Percentiles rank a stretch among this genome's conserved stretches.
Evolutionary conservation across 2,797 vertebrate genomes (phyloP).

Genomic region (Rhinophrynus dorsalis): DNA sequence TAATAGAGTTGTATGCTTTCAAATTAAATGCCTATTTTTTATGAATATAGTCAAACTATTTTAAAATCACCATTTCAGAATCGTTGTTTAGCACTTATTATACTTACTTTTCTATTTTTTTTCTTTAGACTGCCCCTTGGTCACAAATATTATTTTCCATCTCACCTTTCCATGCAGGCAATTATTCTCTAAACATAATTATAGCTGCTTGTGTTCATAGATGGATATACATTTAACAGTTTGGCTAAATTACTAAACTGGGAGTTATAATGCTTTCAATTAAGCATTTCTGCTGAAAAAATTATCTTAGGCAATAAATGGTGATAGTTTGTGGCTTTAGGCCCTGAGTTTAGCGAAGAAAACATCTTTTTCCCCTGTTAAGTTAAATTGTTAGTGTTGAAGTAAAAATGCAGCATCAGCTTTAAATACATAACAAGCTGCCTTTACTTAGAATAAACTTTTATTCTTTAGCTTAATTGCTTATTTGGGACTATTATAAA

Average conservation of each 20-base stretch:
- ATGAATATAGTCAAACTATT: slow-evolving; percentile 41
- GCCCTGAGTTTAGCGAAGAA: slow-evolving; percentile 59
- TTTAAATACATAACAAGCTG: slow-evolving; percentile 66
- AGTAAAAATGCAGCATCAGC: slow-evolving; percentile 65
- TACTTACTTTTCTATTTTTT: slow-evolving; percentile 21
- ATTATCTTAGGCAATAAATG: slow-evolving; percentile 59
- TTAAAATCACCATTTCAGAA: slow-evolving; percentile 50
- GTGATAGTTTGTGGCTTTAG: slow-evolving; percentile 60
- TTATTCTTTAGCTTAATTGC: slow-evolving; percentile 70
- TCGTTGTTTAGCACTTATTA: slow-evolving; percentile 21
- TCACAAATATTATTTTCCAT: slow-evolving; percentile 33
- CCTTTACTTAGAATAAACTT: slow-evolving; percentile 68
- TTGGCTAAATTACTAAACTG: slow-evolving; percentile 60
- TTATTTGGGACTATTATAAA: slow-evolving; percentile 64
- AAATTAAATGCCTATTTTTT: background rate
- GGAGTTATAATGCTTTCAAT: slow-evolving; percentile 58
- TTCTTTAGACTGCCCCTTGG: slow-evolving; percentile 31
- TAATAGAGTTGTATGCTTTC: background rate
- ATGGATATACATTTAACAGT: slow-evolving; percentile 55
- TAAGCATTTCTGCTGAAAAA: slow-evolving; percentile 61
- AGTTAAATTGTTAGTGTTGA: slow-evolving; percentile 63
- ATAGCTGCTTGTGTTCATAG: slow-evolving; percentile 52
- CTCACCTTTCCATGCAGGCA: slow-evolving; percentile 40
- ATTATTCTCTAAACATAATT: slow-evolving; percentile 54
- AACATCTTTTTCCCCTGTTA: slow-evolving; percentile 61